Evolutionary conservation across 2,113 vertebrate species (phyloP).

Genomic region (Trinectes maculatus): DNA sequence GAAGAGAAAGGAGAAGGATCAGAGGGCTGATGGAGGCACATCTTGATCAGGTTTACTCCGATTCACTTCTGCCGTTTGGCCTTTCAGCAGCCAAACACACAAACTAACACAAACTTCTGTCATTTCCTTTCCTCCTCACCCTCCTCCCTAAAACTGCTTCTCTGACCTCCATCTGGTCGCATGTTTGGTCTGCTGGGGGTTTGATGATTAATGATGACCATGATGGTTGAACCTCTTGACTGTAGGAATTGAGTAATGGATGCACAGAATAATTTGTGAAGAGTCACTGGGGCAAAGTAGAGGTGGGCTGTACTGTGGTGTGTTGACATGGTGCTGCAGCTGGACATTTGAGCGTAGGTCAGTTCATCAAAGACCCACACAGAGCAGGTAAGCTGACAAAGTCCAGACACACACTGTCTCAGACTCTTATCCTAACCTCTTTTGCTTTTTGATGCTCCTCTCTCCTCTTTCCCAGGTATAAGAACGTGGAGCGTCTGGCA

Average conservation of each 20-base stretch:
- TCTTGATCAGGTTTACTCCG: slow-evolving; percentile 73
- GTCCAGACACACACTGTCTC: neutral
- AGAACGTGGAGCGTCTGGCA: slow-evolving; percentile 92
- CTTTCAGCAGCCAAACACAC: slow-evolving; percentile 36
- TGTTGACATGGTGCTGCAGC: neutral
- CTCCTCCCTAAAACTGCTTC: slow-evolving; percentile 17
- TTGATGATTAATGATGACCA: slow-evolving; percentile 12
- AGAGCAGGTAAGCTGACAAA: neutral
- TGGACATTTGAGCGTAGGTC: too few species aligned
- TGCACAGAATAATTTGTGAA: slow-evolving; percentile 8
- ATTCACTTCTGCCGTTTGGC: slow-evolving; percentile 58
- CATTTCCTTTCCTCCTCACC: neutral
- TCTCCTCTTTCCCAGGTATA: slow-evolving; percentile 86
- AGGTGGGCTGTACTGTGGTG: slow-evolving; percentile 10
- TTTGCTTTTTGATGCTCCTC: neutral
- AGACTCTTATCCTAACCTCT: neutral
- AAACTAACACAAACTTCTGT: slow-evolving; percentile 19
- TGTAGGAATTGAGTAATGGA: slow-evolving; percentile 22
- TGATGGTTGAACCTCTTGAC: slow-evolving; percentile 12
- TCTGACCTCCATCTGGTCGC: slow-evolving; percentile 11
- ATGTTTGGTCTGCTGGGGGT: slow-evolving; percentile 27
- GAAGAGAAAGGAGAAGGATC: neutral
- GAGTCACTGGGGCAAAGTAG: neutral
- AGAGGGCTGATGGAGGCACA: slow-evolving; percentile 49
- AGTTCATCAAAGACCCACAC: too few species aligned